phyloP scores from a whole-genome alignment of 1,140 invertebrate genomes.

The Orchestia grillus region DNA sequence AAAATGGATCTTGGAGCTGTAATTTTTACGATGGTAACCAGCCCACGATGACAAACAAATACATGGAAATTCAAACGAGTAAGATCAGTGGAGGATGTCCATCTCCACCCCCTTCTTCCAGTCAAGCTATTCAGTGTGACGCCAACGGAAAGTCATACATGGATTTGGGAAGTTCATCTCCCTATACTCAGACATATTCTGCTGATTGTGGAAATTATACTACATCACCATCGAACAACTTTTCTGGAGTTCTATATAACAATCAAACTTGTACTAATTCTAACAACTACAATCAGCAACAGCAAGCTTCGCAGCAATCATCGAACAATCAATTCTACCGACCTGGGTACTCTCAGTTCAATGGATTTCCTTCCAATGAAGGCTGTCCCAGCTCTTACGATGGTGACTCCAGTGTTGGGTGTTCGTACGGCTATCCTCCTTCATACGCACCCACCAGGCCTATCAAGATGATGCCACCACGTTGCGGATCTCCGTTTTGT shows the following conservation, averaged over 20 bases:
- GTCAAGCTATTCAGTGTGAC: conserved; percentile 87
- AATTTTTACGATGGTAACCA: conserved; percentile 67
- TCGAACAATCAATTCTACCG: conserved; percentile 61
- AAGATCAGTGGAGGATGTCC: conserved; percentile 21
- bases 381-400: conserved; percentile 64
- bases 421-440: conserved; percentile 62
- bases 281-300: conserved; percentile 73
- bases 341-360: conserved; percentile 50
- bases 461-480: conserved; percentile 63
- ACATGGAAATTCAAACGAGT: conserved; percentile 65
- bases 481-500: conserved; percentile 75
- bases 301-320: conserved; percentile 70
- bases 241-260: conserved; percentile 74
- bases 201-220: conserved; percentile 67
- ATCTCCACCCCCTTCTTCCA: conserved; percentile 57
- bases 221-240: conserved; percentile 69
- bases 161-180: conserved; percentile 77
- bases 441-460: neutral
- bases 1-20: conserved; percentile 62
- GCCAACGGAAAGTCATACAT: conserved; percentile 92
- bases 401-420: conserved; percentile 68
- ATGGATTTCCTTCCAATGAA: conserved; percentile 61
- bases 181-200: conserved; percentile 66
- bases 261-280: conserved; percentile 68
- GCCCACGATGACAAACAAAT: conserved; percentile 65